phyloP scores from a whole-genome alignment of 2,797 vertebrate genomes.

The Columba guinea region DNA sequence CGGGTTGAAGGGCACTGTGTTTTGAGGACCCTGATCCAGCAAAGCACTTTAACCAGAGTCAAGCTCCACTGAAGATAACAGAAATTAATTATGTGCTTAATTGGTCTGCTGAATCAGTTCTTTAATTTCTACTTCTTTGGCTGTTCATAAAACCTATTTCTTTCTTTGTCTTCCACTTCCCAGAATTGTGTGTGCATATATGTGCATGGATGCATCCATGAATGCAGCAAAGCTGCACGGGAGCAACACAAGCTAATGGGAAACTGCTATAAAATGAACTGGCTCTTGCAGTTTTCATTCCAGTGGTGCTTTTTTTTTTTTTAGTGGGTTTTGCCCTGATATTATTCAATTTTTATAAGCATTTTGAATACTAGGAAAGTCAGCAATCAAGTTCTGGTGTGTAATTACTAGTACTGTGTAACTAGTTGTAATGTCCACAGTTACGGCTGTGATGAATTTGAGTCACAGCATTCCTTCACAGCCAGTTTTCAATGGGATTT shows the following conservation, averaged over 20 bases:
- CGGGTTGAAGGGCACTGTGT: neutral
- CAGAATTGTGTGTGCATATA: neutral
- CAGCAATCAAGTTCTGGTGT: neutral
- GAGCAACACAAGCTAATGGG: neutral
- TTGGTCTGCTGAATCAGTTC: neutral
- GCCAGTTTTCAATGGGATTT: neutral
- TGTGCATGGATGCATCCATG: neutral
- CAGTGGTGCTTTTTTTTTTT: neutral
- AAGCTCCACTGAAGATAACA: neutral
- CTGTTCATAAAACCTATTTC: neutral
- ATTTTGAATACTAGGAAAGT: neutral
- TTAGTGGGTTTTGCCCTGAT: neutral
- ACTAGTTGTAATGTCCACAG: neutral
- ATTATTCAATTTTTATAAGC: neutral
- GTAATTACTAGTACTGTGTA: neutral
- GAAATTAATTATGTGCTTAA: neutral
- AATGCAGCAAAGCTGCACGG: neutral
- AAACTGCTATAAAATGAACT: neutral
- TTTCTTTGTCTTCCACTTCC: neutral
- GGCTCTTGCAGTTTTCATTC: neutral
- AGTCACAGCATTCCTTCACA: neutral
- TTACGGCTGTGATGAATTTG: neutral
- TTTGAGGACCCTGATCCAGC: neutral
- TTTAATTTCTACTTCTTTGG: neutral
- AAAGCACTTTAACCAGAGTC: neutral